Evolutionary conservation across 1,140 invertebrate genomes (phyloP), one percentile per base, ranked within the genome.

Genomic region (Conus betulinus): DNA sequence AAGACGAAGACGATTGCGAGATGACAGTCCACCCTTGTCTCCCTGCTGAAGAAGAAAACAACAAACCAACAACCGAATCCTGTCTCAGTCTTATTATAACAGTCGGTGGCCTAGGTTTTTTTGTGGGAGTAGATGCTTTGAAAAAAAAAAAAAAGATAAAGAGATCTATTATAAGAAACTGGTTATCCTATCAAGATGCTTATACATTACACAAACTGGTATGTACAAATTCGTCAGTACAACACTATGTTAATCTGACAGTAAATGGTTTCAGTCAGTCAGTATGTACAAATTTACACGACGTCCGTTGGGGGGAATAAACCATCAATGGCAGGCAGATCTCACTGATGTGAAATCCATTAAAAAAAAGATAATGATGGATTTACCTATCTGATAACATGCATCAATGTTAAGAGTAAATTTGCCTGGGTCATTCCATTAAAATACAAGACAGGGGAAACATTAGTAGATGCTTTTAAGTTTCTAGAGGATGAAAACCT

Each of bases 341-440:
- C 39, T 39, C 39, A 39, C 95, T 5, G 93, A 93, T 90, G 87
- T 95, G 85, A 20, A 92, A 55, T 86, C 84, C 53, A 85, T 95
- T 39, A 1, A 91, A 88, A 89, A 89, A 89, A 89, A 89, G 27
- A 91, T 67, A 96, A 96, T 93, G 91, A 93, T 71, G 93, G 93
- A 55, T 95, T 91, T 91, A 94, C 94, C 88, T 96, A 95, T 89
- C 91, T 96, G 53, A 90, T 96, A 82, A 94, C 93, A 52, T 93
- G 95, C 10, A 96, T 96, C 87, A 94, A 96, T 92, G 89, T 90
- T 57, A 96, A 95, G 92, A 94, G 93, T 84, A 96, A 96, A 93
- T 95, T 92, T 91, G 94, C 95, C 51, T 96, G 93, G 94, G 93
- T 93, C 25, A 74, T 93, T 53, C 94, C 95, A 10, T n/a, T 96